phyloP scores from a whole-genome alignment of 1,140 invertebrate species.

The Drosophila prosaltans region DNA sequence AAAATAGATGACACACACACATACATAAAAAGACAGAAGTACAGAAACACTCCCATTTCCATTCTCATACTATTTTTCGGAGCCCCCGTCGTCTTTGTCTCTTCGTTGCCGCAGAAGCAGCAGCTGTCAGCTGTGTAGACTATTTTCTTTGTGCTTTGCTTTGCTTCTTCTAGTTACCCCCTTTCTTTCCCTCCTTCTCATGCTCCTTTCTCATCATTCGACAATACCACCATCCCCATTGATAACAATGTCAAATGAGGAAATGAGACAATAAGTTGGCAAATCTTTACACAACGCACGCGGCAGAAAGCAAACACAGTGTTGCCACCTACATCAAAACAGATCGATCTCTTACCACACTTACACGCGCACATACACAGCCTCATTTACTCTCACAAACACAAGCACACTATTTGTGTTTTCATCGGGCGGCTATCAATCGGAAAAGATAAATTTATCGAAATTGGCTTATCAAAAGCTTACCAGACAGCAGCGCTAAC shows the following conservation, averaged over 20 bases:
- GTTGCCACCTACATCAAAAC: constrained; percentile 25
- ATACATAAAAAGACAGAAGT: not conserved
- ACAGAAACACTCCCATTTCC: constrained; percentile 5
- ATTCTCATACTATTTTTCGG: not conserved
- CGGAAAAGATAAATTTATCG: constrained; percentile 1
- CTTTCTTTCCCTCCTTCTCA: not conserved
- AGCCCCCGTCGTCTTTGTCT: not conserved
- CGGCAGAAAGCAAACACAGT: constrained; percentile 4
- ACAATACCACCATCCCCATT: constrained; percentile 31
- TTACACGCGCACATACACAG: not conserved
- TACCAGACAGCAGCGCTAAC: not conserved
- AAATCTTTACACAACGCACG: constrained; percentile 35
- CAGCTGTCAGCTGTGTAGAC: constrained; percentile 74
- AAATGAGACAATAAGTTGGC: constrained; percentile 36
- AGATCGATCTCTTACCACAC: constrained; percentile 5
- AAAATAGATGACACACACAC: constrained; percentile 54
- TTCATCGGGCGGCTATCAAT: not conserved
- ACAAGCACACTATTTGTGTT: not conserved
- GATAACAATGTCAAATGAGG: constrained; percentile 70
- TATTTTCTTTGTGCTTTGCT: constrained; percentile 69
- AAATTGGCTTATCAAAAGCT: not conserved
- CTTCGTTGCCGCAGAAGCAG: constrained; percentile 44
- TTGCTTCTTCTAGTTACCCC: not conserved
- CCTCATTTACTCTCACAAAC: not conserved
- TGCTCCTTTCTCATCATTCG: not conserved